These are phyloP conservation scores for Apis dorsata DNA, from an alignment of 1,140 invertebrate genomes.

Conservation along the genomic window DNA sequence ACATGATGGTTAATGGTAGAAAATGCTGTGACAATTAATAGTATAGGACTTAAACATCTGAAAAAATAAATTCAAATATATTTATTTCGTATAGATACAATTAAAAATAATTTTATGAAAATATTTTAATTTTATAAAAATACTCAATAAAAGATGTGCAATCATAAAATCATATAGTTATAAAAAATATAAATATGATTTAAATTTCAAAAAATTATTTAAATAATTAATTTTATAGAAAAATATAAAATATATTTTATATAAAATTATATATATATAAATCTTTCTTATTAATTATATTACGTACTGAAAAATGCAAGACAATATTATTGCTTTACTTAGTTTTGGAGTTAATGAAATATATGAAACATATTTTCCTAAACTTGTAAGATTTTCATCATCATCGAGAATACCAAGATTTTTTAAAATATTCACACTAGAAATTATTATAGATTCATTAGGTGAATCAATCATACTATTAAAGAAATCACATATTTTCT, in stretches of 20 bases:
- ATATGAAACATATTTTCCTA: conserved; percentile 80
- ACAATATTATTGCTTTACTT: conserved; percentile 81
- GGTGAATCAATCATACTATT: conserved; percentile 82
- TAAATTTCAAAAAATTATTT: no score
- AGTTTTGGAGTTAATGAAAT: conserved; percentile 81
- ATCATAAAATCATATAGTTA: neutral
- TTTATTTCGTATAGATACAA: neutral
- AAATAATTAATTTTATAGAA: neutral
- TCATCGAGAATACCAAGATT: conserved; percentile 81
- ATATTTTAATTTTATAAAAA: neutral
- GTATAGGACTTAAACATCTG: conserved; percentile 77
- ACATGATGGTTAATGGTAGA: conserved; percentile 67
- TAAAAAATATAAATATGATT: neutral
- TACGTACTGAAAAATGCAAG: conserved; percentile 79
- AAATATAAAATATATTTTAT: neutral
- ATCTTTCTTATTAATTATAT: neutral
- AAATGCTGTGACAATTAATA: conserved; percentile 71
- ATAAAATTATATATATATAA: neutral
- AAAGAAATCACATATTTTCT: conserved; percentile 80
- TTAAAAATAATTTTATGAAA: neutral
- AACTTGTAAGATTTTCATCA: conserved; percentile 81
- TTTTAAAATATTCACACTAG: conserved; percentile 80
- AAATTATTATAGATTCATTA: conserved; percentile 70
- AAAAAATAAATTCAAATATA: conserved; percentile 19
- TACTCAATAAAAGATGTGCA: neutral